These are phyloP conservation scores for Protonemura montana DNA, from an alignment of 2,888 invertebrate species.

Conservation along the genomic window DNA sequence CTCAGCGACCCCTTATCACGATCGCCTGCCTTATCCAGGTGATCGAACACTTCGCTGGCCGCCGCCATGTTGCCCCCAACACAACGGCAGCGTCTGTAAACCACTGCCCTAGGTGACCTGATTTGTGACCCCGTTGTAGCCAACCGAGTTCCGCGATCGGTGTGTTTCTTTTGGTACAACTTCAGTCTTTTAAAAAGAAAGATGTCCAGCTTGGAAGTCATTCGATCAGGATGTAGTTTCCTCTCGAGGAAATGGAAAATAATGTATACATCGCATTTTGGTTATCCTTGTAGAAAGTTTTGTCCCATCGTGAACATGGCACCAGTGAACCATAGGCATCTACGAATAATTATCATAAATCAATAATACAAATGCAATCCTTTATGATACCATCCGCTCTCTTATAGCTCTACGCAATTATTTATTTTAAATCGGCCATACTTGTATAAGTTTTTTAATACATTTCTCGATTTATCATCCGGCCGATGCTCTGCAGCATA, in stretches of 20 bases:
- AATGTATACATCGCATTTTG: neutral
- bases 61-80: neutral
- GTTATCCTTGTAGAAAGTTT: no score
- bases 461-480: neutral
- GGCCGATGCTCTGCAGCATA: neutral
- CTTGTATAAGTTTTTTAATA: neutral
- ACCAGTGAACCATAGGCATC: neutral
- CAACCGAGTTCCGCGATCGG: neutral
- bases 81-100: neutral
- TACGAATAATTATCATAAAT: neutral
- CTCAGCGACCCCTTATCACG: neutral
- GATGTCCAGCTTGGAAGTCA: neutral
- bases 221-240: neutral
- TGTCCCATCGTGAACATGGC: no score
- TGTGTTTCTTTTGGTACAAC: neutral
- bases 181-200: neutral
- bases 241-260: neutral
- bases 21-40: neutral
- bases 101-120: neutral
- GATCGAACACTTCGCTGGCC: neutral
- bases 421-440: neutral
- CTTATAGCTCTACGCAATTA: neutral
- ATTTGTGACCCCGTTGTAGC: neutral
- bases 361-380: neutral
- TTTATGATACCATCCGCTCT: slow-evolving; percentile 8